phyloP scores from a whole-genome alignment of 2,113 vertebrate genomes.

The Cyanoramphus novaezelandiae region DNA sequence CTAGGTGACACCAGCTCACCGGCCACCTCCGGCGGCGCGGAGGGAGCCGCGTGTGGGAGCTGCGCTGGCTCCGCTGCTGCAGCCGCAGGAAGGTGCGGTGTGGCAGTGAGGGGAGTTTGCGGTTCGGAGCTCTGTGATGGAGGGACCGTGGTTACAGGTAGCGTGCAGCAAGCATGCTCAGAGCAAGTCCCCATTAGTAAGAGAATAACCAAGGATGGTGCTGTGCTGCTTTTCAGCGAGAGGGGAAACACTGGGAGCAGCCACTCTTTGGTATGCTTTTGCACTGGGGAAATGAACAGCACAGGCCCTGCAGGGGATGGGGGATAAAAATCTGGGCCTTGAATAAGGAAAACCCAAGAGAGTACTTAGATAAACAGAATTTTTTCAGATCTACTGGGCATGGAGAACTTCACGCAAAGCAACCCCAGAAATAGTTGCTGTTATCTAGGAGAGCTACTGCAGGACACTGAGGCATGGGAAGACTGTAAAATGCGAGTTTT shows the following conservation, averaged over 20 bases:
- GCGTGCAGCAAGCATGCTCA: not conserved
- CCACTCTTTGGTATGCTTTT: accelerated
- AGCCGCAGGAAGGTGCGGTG: not conserved
- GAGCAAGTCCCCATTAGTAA: not conserved
- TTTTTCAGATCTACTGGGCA: not conserved
- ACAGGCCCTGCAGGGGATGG: not conserved
- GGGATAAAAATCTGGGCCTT: not conserved
- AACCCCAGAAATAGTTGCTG: not conserved
- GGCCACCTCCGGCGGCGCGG: not conserved
- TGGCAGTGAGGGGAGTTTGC: too few relatives aligned
- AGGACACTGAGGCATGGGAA: not conserved
- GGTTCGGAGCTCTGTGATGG: not conserved
- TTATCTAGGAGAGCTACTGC: not conserved
- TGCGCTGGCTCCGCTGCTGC: not conserved
- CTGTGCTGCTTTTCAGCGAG: not conserved
- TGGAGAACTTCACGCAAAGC: not conserved
- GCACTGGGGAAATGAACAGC: accelerated
- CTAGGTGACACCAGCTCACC: not conserved
- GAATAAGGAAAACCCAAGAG: not conserved
- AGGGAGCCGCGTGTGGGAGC: not conserved
- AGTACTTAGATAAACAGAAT: not conserved
- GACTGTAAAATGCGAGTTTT: not conserved
- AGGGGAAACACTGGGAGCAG: accelerated
- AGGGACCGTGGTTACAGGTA: not conserved
- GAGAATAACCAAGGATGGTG: accelerated